Evolutionary conservation across 2,888 invertebrate genomes (phyloP), one percentile per base, ranked within the genome.

Genomic region (Cheilosia soror): DNA sequence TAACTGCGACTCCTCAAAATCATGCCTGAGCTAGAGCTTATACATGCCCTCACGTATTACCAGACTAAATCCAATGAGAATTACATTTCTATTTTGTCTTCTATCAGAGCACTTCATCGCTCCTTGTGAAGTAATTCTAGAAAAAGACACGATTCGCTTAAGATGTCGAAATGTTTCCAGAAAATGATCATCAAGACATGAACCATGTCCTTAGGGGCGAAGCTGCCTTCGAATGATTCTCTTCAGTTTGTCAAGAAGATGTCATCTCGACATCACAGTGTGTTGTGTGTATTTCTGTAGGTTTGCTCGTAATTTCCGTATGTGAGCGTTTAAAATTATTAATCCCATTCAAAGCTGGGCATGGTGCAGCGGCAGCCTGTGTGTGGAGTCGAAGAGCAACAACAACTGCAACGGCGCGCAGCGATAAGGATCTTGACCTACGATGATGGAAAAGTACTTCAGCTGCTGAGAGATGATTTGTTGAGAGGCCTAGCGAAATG

Each of bases 171-270:
- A 85, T 85, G 85, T 81, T 85, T 85, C 81, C 66, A 85, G 81
- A 85, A 85, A 85, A 85, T 76, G 81, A 85, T 85, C 85, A 85
- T 76, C 76, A 85, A 80, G 76, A 81, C 85, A 81, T 81, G 85
- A 85, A 81, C 76, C 85, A 47, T 81, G 81, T 85, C 85, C 81
- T 85, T 81, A 81, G 81, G 85, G 81, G 76, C 81, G 76, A 72
- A 72, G 76, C 81, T 77, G 85, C 68, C 81, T 85, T 55, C 71
- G 57, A 81, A 85, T 73, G 81, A 81, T 77, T 85, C 76, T 85
- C 85, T 81, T 81, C 85, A 85, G 85, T 85, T 85, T 85, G 85
- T 85, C 85, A 85, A 85, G 85, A 77, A 85, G 85, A 85, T 85
- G 81, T 81, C 85, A 85, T 85, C 85, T 85, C 72, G 79, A 65